These are phyloP conservation scores for Rotaria magnacalcarata DNA, from an alignment of 2,888 invertebrate species.

Conservation along the genomic window DNA sequence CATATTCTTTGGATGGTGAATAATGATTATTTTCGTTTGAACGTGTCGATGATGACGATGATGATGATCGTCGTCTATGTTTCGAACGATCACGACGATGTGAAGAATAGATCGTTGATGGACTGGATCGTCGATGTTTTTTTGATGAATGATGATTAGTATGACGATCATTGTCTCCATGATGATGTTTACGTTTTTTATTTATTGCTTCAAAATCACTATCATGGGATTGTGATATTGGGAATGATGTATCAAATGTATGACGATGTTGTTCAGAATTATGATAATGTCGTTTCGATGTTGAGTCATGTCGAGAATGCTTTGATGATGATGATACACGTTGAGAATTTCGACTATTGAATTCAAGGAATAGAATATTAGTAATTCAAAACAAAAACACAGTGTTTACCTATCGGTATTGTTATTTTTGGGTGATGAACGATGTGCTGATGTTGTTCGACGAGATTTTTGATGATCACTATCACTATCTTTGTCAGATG, in stretches of 20 bases:
- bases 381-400: no score
- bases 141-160: neutral
- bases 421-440: no score
- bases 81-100: neutral
- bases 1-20: neutral
- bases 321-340: neutral
- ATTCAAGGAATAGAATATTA: neutral
- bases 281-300: neutral
- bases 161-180: neutral
- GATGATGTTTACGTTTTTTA: neutral
- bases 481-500: neutral
- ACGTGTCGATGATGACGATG: neutral
- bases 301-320: neutral
- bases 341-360: neutral
- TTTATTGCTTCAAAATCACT: neutral
- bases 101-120: neutral
- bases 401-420: no score
- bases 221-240: neutral
- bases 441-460: neutral
- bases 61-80: neutral
- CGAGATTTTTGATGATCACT: neutral
- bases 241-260: neutral
- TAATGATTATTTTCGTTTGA: neutral
- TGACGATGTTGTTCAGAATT: neutral
- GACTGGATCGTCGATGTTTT: conserved; percentile 12